Base-by-base conservation (phyloP, 2,113 vertebrate genomes). In the Himantopus leucocephalus region DNA sequence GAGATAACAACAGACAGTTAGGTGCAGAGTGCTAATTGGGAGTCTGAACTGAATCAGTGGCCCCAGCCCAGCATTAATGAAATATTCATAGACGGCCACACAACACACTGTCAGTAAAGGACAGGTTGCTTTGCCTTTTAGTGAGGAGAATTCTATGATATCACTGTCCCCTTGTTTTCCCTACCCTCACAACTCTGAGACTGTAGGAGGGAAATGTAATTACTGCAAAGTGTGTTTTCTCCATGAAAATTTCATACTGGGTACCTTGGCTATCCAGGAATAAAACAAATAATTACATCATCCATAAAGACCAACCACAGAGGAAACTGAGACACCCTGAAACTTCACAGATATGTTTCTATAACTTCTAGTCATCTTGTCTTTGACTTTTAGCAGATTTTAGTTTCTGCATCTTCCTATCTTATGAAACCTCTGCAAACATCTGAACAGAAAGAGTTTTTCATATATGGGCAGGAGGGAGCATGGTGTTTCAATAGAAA, bases 21-120 rank as follows among this genome's bases (percentile, higher is more conserved):
- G 88, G 94, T 96, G 91, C 96, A 97, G 83, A 93, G 96, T 94
- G 95, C 94, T 97, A 97, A 96, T 95, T 96, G 97, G 94, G 92
- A 97, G 91, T 95, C 88, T 97, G 97, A 96, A 95, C 96, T 96
- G 95, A 97, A 96, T 79, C 91, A 85, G 92, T 92, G 91, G 91
- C 92, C 95, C 88, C 94, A 95, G 91, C 84, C 77, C 73, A 94
- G 86, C 92, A 82, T 85, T 96, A 97, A 97, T 97, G 96, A 97
- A 97, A 96, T 97, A 97, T 95, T 96, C 96, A 95, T 95, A 92
- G 95, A 79, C 0, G 7, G 80, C 88, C 92, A 92, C 95, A 96
- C 76, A 72, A 75, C 94, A 62, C 72, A 60, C 70, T 95, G 95
- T 82, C 94, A 89, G 74, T 4, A 92, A 95, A 95, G 86, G 91